Evolutionary conservation across 1,140 invertebrate genomes (phyloP).

Genomic region (Tetranychus cinnabarinus): DNA sequence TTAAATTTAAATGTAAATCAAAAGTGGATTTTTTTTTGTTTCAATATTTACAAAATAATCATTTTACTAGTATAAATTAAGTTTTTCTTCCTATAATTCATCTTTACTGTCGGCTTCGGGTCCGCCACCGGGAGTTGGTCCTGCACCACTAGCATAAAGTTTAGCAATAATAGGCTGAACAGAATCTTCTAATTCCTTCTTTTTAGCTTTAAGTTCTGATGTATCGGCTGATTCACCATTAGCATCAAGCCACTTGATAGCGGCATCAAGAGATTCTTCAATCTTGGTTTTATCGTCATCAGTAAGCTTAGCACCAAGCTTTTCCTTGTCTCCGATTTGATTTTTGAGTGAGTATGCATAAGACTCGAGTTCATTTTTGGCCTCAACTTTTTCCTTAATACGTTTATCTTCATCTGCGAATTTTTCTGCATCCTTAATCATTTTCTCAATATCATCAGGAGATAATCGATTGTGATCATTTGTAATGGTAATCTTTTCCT

Average conservation of each 20-base stretch:
- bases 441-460: slow-evolving; percentile 89
- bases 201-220: slow-evolving; percentile 76
- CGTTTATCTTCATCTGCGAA: slow-evolving; percentile 79
- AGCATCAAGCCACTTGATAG: slow-evolving; percentile 76
- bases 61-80: too few relatives aligned
- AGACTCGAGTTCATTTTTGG: slow-evolving; percentile 33
- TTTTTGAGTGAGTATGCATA: slow-evolving; percentile 61
- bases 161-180: slow-evolving; percentile 26
- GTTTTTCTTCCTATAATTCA: neutral
- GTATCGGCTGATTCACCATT: slow-evolving; percentile 60
- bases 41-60: too few relatives aligned
- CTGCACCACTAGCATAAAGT: slow-evolving; percentile 13
- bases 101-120: neutral
- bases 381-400: slow-evolving; percentile 44
- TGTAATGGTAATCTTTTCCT: slow-evolving; percentile 67
- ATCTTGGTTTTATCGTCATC: slow-evolving; percentile 65
- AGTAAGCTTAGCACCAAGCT: slow-evolving; percentile 35
- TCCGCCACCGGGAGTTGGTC: neutral
- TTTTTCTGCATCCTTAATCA: slow-evolving; percentile 90
- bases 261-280: slow-evolving; percentile 70
- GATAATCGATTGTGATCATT: slow-evolving; percentile 87
- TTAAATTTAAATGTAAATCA: too few relatives aligned
- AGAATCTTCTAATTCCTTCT: slow-evolving; percentile 31
- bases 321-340: slow-evolving; percentile 28
- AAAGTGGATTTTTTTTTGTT: too few relatives aligned